phyloP scores from a whole-genome alignment of 2,888 invertebrate genomes.

The Rhorus exstirpatorius region DNA sequence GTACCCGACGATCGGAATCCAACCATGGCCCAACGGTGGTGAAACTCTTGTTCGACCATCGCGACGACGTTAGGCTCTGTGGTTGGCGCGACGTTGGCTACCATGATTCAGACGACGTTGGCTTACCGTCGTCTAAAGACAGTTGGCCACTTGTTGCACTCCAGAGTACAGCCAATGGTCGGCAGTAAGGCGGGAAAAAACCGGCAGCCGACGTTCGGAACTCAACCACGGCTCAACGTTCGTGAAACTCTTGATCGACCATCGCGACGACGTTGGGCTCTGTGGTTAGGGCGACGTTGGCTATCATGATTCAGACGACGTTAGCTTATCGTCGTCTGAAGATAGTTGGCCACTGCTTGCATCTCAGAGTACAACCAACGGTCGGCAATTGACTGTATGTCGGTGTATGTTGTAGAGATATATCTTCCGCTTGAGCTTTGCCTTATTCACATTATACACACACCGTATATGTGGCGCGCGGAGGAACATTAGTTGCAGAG shows the following conservation, averaged over 20 bases:
- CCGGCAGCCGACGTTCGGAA: constrained; percentile 26
- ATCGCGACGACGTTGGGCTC: constrained; percentile 13
- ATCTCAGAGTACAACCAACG: too few species aligned
- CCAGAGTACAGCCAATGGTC: too few species aligned
- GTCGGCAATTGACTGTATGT: too few species aligned
- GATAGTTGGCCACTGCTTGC: constrained; percentile 6
- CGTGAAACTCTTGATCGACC: constrained; percentile 1
- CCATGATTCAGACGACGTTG: too few species aligned
- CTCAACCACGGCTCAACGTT: constrained; percentile 24
- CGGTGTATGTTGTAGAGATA: too few species aligned
- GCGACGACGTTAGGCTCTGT: constrained; percentile 12
- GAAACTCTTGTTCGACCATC: constrained; percentile 15
- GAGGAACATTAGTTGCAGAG: too few species aligned
- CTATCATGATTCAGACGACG: too few species aligned
- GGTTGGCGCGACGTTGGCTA: too few species aligned
- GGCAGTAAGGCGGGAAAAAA: neutral
- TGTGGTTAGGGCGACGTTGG: too few species aligned
- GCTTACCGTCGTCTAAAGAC: neutral
- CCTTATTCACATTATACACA: too few species aligned
- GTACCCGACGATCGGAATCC: constrained; percentile 20
- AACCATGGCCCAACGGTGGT: constrained; percentile 13
- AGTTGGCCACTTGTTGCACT: constrained; percentile 6
- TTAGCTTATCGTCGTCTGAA: constrained; percentile 3
- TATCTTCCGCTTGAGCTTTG: too few species aligned
- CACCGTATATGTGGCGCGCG: too few species aligned